A percentile compares a stretch with the other conserved stretches of the same genome.
phyloP scores from a whole-genome alignment of 35 echinoderm and acorn worm species.

The Strongylocentrotus purpuratus region DNA sequence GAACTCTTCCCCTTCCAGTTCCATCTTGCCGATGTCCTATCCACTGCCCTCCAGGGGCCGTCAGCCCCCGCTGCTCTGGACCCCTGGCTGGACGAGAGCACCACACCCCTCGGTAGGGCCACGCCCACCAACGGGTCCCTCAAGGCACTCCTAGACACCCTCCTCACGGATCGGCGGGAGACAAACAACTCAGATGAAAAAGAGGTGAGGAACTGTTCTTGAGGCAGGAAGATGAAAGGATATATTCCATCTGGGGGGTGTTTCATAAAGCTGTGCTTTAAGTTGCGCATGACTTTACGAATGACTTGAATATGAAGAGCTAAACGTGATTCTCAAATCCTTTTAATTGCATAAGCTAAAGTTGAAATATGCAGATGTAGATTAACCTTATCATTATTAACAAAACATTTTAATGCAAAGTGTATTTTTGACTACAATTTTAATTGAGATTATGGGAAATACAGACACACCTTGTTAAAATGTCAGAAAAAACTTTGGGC shows the following conservation, averaged over 20 bases:
- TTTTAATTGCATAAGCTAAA: too few species aligned
- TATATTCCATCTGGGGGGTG: not conserved
- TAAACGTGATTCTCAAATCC: too few species aligned
- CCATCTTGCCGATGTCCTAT: constrained; percentile 22
- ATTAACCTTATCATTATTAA: too few species aligned
- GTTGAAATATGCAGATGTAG: too few species aligned
- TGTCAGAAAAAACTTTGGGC: too few species aligned
- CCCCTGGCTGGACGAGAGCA: constrained; percentile 30
- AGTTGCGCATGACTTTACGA: too few species aligned
- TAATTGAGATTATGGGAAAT: too few species aligned
- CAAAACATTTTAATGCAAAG: too few species aligned
- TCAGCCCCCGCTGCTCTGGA: not conserved
- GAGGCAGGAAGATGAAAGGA: not conserved
- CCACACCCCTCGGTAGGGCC: not conserved
- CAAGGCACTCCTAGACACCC: not conserved
- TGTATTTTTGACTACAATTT: too few species aligned
- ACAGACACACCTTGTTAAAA: too few species aligned
- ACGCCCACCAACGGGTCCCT: not conserved
- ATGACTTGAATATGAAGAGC: too few species aligned
- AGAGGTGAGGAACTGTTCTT: not conserved
- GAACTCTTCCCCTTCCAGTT: constrained; percentile 14
- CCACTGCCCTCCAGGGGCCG: constrained; percentile 30
- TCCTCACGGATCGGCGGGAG: not conserved
- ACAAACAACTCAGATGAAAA: not conserved
- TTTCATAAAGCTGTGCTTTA: too few species aligned